Conservation (phyloP, 2,888 invertebrate species). For the Phalera bucephala region DNA sequence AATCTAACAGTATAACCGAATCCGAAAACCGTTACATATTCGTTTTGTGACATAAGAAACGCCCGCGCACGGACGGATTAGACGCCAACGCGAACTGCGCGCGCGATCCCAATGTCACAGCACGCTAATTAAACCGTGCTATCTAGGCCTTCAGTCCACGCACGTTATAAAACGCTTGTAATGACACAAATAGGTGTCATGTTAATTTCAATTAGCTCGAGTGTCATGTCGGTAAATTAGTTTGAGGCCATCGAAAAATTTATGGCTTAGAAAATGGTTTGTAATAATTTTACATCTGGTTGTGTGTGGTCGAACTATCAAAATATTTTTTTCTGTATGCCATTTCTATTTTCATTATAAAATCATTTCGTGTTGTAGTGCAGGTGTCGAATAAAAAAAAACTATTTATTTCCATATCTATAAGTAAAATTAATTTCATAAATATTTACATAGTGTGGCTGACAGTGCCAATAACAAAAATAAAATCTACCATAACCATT, state of each 20-base stretch:
- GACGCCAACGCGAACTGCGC: conserved; percentile 23
- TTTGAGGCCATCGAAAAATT: conserved; percentile 5
- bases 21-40: conserved; percentile 42
- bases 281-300: too few species aligned
- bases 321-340: neutral
- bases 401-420: too few species aligned
- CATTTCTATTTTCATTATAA: neutral
- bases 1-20: conserved; percentile 38
- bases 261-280: too few species aligned
- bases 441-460: too few species aligned
- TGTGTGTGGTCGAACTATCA: too few species aligned
- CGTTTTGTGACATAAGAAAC: conserved; percentile 38
- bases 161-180: conserved; percentile 25
- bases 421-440: too few species aligned
- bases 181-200: conserved; percentile 22
- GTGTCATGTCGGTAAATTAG: conserved; percentile 12
- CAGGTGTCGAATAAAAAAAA: too few species aligned
- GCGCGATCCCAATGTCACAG: conserved; percentile 36
- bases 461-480: too few species aligned
- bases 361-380: too few species aligned
- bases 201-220: conserved; percentile 16
- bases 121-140: conserved; percentile 32
- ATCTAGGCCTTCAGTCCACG: conserved; percentile 28
- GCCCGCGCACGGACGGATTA: conserved; percentile 31
- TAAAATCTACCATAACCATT: too few species aligned